Conservation (phyloP, 2,797 vertebrate genomes). For the Podargus strigoides region DNA sequence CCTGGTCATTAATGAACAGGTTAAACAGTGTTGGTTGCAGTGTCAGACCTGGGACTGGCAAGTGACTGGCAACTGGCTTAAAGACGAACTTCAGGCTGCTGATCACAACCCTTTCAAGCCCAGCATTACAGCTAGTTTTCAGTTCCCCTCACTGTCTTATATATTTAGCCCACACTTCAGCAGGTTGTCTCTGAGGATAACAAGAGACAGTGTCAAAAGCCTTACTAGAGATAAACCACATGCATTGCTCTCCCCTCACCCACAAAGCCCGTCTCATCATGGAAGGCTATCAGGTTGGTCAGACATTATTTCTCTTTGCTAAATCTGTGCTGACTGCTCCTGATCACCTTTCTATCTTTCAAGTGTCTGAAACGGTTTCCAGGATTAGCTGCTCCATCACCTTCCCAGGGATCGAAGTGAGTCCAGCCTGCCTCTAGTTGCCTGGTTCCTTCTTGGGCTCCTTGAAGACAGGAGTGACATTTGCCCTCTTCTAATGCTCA, state of each 20-base stretch:
- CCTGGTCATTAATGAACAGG: not conserved
- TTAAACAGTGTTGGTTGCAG: not conserved
- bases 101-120: not conserved
- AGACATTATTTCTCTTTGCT: not conserved
- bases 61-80: not conserved
- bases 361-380: not conserved
- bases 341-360: not conserved
- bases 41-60: not conserved
- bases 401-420: not conserved
- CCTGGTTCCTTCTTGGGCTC: not conserved
- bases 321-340: not conserved
- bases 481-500: not conserved
- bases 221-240: not conserved
- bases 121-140: not conserved
- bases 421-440: not conserved
- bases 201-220: not conserved
- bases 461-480: not conserved
- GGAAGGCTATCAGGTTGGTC: not conserved
- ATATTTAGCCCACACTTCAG: not conserved
- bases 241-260: not conserved
- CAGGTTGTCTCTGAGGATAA: not conserved
- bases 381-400: not conserved
- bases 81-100: not conserved
- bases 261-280: not conserved
- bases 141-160: not conserved